Conservation (phyloP, 2,797 vertebrate genomes). For the Oreortyx pictus region DNA sequence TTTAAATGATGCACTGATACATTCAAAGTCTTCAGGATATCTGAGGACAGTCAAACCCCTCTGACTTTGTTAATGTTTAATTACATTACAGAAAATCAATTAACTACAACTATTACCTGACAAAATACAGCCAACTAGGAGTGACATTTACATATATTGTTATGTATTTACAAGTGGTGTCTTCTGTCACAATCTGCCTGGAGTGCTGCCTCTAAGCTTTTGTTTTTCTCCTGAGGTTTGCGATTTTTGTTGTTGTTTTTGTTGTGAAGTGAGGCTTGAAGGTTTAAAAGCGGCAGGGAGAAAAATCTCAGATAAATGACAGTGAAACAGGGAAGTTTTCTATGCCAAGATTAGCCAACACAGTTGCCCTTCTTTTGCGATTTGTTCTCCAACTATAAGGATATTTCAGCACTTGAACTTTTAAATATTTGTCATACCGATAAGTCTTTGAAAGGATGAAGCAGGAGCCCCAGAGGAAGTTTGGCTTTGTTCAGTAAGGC, state of each 20-base stretch:
- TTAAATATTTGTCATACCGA: conserved; percentile 83
- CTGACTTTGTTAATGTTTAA: not conserved
- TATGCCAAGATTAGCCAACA: not conserved
- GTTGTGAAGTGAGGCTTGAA: not conserved
- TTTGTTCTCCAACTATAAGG: not conserved
- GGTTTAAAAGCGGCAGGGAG: not conserved
- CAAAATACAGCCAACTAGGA: not conserved
- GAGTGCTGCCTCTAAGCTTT: not conserved
- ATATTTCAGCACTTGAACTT: conserved; percentile 31
- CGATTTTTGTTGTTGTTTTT: not conserved
- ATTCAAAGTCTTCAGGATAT: not conserved
- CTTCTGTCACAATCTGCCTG: not conserved
- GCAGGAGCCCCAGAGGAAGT: conserved; percentile 94
- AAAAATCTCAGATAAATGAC: not conserved
- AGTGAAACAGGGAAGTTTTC: not conserved
- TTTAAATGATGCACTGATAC: not conserved
- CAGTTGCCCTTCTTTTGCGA: not conserved
- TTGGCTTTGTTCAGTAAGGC: conserved; percentile 96
- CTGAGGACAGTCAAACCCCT: not conserved
- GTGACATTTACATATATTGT: not conserved
- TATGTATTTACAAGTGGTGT: not conserved
- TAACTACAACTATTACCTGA: not conserved
- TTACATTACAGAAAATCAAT: not conserved
- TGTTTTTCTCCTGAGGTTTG: not conserved
- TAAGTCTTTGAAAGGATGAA: conserved; percentile 98